A percentile compares a stretch with the other conserved stretches of the same genome.
phyloP scores from a whole-genome alignment of 2,113 vertebrate genomes.

The Lonchura striata region DNA sequence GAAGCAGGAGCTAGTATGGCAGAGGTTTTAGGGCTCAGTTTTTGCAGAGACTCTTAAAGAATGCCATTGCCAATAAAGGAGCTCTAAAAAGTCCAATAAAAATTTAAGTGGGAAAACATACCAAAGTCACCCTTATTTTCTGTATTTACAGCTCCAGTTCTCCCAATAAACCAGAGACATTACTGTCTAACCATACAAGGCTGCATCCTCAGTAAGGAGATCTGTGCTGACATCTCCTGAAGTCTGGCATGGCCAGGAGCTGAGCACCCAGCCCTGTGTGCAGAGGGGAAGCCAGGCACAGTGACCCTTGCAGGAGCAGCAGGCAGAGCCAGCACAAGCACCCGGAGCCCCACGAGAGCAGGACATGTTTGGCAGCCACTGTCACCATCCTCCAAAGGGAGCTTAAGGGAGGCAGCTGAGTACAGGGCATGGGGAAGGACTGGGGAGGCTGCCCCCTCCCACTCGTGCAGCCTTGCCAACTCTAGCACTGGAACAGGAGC shows the following conservation, averaged over 20 bases:
- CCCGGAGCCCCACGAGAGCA: neutral
- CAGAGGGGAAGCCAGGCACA: neutral
- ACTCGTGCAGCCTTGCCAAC: neutral
- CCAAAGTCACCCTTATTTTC: neutral
- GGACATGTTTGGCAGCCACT: neutral
- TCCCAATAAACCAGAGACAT: neutral
- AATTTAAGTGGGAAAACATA: neutral
- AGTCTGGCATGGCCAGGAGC: neutral
- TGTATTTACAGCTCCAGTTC: neutral
- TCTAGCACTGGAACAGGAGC: neutral
- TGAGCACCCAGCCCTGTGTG: neutral
- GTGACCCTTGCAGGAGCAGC: neutral
- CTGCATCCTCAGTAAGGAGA: neutral
- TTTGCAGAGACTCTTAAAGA: neutral
- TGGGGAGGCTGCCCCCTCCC: neutral
- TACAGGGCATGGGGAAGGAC: fast-evolving
- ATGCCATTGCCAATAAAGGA: neutral
- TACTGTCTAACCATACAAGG: neutral
- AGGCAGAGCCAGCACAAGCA: neutral
- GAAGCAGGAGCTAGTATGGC: neutral
- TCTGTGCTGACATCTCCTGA: neutral
- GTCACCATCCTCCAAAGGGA: neutral
- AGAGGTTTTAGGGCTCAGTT: neutral
- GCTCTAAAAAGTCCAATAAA: neutral
- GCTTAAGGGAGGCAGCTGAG: neutral